These are phyloP conservation scores for Rhinella marina DNA, from an alignment of 2,797 vertebrate genomes.

Conservation along the genomic window DNA sequence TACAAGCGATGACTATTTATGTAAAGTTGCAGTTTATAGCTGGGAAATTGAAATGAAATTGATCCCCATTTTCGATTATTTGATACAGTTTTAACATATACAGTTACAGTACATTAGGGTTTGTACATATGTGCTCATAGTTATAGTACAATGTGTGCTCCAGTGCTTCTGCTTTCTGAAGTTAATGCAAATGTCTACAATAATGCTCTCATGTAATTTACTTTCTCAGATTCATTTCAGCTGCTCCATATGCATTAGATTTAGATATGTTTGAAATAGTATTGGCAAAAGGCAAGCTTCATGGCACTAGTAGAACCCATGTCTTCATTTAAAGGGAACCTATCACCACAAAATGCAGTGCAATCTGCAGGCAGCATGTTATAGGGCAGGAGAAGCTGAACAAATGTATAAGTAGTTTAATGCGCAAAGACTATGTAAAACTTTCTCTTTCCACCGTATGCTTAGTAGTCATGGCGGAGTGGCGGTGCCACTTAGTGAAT, in stretches of 20 bases:
- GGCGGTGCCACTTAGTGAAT: too few relatives aligned
- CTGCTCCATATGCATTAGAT: constrained; percentile 34
- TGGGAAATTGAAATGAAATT: neutral
- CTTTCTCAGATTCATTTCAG: constrained; percentile 18
- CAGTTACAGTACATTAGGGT: constrained; percentile 2
- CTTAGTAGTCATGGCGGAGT: too few relatives aligned
- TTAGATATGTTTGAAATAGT: neutral
- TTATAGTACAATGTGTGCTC: constrained; percentile 1
- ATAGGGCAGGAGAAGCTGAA: too few relatives aligned
- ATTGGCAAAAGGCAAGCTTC: neutral
- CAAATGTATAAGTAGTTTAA: too few relatives aligned
- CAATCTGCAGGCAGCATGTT: too few relatives aligned
- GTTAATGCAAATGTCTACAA: constrained; percentile 33
- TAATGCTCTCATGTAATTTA: neutral
- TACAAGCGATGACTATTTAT: neutral
- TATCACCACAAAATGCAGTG: too few relatives aligned
- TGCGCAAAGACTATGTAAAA: too few relatives aligned
- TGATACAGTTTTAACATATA: neutral
- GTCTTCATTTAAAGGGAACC: too few relatives aligned
- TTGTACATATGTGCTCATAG: neutral
- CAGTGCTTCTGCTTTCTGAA: constrained; percentile 15
- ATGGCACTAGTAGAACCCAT: neutral
- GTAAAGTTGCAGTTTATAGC: neutral
- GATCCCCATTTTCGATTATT: neutral
- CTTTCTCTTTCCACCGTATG: too few relatives aligned